Percentiles rank a stretch among this genome's conserved stretches.
Conservation (phyloP, 2,113 vertebrate species). For the Microcebus ravelobensis region DNA sequence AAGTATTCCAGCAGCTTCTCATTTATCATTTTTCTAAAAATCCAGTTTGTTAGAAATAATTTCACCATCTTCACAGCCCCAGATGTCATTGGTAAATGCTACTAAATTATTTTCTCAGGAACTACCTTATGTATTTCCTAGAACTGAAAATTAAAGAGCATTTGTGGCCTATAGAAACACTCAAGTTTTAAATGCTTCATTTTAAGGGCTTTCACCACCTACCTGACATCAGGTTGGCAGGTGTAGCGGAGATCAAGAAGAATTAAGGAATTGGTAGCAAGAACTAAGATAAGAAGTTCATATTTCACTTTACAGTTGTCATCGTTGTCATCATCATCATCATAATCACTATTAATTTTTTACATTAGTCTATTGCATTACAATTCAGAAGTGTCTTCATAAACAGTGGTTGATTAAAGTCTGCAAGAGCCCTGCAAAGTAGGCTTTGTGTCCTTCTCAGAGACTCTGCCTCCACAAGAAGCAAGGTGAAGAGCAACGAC, state of each 20-base stretch:
- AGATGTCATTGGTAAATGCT: background rate
- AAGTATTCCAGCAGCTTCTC: background rate
- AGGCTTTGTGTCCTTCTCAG: background rate
- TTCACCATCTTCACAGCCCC: background rate
- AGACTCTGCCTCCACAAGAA: background rate
- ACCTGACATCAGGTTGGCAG: background rate
- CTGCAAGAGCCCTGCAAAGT: background rate
- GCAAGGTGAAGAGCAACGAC: background rate
- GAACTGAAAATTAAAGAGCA: constrained; percentile 16
- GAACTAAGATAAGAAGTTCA: background rate
- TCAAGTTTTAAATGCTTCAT: background rate
- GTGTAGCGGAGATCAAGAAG: background rate
- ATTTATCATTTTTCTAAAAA: constrained; percentile 9
- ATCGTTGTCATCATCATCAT: background rate
- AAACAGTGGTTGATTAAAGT: background rate
- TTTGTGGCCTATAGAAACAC: background rate
- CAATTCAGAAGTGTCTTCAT: background rate
- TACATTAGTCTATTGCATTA: background rate
- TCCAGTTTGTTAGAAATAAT: constrained; percentile 5
- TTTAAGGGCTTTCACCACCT: background rate
- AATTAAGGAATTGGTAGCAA: background rate
- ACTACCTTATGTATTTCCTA: background rate
- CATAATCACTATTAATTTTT: background rate
- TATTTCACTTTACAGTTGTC: background rate
- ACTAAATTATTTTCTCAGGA: background rate